Percentiles rank a stretch among this genome's conserved stretches.
phyloP scores from a whole-genome alignment of 2,797 vertebrate species.

The Chloroceryle amazona region DNA sequence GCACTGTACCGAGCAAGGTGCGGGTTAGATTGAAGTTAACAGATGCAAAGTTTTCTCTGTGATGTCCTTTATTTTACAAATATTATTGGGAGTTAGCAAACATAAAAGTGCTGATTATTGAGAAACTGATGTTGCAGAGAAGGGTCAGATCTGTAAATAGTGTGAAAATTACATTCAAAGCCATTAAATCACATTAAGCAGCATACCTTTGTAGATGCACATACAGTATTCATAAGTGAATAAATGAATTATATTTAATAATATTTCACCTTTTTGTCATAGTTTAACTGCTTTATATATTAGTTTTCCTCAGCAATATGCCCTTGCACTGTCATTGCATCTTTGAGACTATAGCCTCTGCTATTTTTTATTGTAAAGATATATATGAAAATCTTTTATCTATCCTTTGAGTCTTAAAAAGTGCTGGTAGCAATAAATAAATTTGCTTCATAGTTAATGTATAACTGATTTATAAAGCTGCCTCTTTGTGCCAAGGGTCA shows the following conservation, averaged over 20 bases:
- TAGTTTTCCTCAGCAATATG: slow-evolving; percentile 34
- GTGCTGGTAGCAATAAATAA: slow-evolving; percentile 54
- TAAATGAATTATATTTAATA: slow-evolving; percentile 74
- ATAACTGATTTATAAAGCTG: slow-evolving; percentile 44
- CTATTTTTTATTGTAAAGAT: neutral
- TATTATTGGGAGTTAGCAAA: slow-evolving; percentile 49
- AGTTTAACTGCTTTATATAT: slow-evolving; percentile 41
- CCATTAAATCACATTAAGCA: slow-evolving; percentile 62
- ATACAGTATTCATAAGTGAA: slow-evolving; percentile 76
- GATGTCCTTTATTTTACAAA: slow-evolving; percentile 56
- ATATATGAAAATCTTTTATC: neutral
- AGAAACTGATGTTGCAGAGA: slow-evolving; percentile 34
- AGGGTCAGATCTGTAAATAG: slow-evolving; percentile 58
- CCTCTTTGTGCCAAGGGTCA: slow-evolving; percentile 7
- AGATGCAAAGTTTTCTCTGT: neutral
- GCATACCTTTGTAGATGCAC: slow-evolving; percentile 49
- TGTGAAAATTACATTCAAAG: slow-evolving; percentile 60
- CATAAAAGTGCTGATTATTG: slow-evolving; percentile 56
- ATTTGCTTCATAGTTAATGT: slow-evolving; percentile 39
- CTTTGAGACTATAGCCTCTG: neutral
- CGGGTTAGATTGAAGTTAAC: neutral
- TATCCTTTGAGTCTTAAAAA: neutral
- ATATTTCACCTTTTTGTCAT: slow-evolving; percentile 66
- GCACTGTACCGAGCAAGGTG: neutral
- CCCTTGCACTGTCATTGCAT: slow-evolving; percentile 39